Evolutionary conservation across 2,113 vertebrate species (phyloP).

Genomic region (Tretioscincus oriximinensis): DNA sequence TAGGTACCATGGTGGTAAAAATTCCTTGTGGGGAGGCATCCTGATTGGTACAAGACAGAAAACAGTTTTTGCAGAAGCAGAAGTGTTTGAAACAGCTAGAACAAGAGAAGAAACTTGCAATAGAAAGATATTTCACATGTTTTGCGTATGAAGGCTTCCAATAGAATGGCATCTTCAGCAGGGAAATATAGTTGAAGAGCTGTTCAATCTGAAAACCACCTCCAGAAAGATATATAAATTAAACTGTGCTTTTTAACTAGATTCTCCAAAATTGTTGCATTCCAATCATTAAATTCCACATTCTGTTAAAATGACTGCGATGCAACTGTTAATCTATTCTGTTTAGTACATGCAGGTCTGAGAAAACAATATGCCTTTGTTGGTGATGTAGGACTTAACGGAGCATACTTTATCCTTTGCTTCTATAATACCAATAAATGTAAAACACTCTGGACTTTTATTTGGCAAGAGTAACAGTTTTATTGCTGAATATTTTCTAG

Average conservation of each 20-base stretch:
- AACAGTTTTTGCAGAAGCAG: not conserved
- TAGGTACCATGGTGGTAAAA: too few species aligned
- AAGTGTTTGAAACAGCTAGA: not conserved
- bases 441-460: slow-evolving; percentile 49
- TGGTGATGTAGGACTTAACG: slow-evolving; percentile 39
- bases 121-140: not conserved
- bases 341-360: slow-evolving; percentile 7
- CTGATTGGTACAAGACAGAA: not conserved
- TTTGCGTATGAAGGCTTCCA: not conserved
- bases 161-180: not conserved
- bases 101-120: not conserved
- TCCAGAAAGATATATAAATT: not conserved
- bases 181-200: not conserved
- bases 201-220: slow-evolving; percentile 1
- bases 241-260: not conserved
- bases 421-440: slow-evolving; percentile 45
- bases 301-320: not conserved
- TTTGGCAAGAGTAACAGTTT: slow-evolving; percentile 36
- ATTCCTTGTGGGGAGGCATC: too few species aligned
- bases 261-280: not conserved
- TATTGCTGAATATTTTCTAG: slow-evolving; percentile 38
- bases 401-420: slow-evolving; percentile 46
- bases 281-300: not conserved
- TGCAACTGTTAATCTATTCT: slow-evolving; percentile 16
- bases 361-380: slow-evolving; percentile 7